Evolutionary conservation across 2,888 invertebrate genomes (phyloP).

Genomic region (Nycteola revayana): DNA sequence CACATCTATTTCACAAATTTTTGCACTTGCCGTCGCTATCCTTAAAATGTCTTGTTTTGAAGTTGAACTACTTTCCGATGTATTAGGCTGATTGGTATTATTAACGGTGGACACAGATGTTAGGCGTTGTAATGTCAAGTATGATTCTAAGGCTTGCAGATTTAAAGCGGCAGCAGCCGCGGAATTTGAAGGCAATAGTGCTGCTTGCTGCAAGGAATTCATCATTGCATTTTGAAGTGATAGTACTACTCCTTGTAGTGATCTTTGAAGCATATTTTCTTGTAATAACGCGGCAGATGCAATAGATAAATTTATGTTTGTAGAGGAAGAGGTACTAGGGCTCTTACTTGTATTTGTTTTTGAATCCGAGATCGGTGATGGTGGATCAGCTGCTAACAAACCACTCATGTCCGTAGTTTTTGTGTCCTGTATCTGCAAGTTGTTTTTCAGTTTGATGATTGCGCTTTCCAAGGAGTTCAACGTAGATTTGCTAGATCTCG

Average conservation of each 20-base stretch:
- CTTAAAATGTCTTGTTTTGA: slow-evolving; percentile 86
- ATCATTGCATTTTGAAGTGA: slow-evolving; percentile 93
- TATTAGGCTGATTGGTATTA: slow-evolving; percentile 54
- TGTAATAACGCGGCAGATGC: slow-evolving; percentile 83
- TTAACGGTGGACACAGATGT: slow-evolving; percentile 85
- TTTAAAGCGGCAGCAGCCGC: slow-evolving; percentile 93
- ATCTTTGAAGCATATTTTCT: slow-evolving; percentile 86
- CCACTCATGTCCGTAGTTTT: slow-evolving; percentile 69
- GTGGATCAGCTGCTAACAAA: slow-evolving; percentile 56
- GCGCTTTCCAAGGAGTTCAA: slow-evolving; percentile 78
- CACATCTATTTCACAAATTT: slow-evolving; percentile 72
- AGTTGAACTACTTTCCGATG: slow-evolving; percentile 59
- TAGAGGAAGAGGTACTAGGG: slow-evolving; percentile 58
- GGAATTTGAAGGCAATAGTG: slow-evolving; percentile 90
- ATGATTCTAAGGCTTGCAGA: slow-evolving; percentile 92
- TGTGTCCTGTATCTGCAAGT: slow-evolving; percentile 76
- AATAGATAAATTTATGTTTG: slow-evolving; percentile 74
- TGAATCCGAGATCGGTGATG: slow-evolving; percentile 55
- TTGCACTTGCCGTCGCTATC: slow-evolving; percentile 81
- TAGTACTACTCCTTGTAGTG: slow-evolving; percentile 90
- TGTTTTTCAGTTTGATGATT: slow-evolving; percentile 78
- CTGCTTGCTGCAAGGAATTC: slow-evolving; percentile 91
- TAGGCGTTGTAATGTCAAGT: slow-evolving; percentile 90
- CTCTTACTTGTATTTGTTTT: slow-evolving; percentile 73
- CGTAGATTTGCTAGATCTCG: slow-evolving; percentile 69